Evolutionary conservation across 2,113 vertebrate species (phyloP).

Genomic region (Acanthisitta chloris): DNA sequence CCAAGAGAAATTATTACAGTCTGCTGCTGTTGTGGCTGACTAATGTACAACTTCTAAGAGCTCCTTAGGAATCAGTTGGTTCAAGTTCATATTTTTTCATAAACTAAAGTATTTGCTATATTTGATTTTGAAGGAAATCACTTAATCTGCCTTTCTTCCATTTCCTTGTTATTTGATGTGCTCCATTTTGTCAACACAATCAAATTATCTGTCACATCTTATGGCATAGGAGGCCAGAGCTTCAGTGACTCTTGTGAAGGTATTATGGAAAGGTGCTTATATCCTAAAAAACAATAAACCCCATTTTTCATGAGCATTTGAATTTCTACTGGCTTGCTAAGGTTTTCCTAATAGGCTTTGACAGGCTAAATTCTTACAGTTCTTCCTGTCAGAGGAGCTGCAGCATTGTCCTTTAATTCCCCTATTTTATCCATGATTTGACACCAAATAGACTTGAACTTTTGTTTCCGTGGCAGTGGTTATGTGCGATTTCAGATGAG

Average conservation of each 20-base stretch:
- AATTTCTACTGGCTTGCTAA: neutral
- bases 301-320: neutral
- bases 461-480: neutral
- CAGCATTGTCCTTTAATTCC: neutral
- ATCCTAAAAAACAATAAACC: neutral
- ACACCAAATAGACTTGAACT: conserved; percentile 10
- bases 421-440: neutral
- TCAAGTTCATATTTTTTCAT: neutral
- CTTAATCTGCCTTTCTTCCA: neutral
- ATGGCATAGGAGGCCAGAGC: neutral
- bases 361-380: neutral
- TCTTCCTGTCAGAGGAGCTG: neutral
- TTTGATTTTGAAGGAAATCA: neutral
- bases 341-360: neutral
- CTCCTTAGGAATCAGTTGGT: neutral
- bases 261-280: neutral
- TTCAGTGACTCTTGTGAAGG: neutral
- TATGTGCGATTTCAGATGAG: conserved; percentile 11
- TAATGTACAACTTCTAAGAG: neutral
- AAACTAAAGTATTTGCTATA: neutral
- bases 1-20: neutral
- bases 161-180: neutral
- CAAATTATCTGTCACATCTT: neutral
- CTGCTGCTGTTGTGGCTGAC: neutral
- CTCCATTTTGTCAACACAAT: neutral